phyloP scores from a whole-genome alignment of 2,113 vertebrate genomes.

The Tragulus kanchil region DNA sequence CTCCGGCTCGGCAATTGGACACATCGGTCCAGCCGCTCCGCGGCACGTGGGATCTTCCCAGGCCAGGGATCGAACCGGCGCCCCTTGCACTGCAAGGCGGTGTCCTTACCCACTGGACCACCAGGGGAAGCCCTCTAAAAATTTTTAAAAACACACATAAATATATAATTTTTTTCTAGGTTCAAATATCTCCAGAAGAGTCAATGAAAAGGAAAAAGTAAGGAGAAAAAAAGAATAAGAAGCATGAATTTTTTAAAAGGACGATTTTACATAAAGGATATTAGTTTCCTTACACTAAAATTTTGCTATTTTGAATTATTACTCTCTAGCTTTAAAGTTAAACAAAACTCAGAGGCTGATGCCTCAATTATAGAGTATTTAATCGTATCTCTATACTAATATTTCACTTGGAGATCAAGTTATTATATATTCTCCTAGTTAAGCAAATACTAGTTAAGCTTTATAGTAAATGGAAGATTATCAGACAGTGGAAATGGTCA shows the following conservation, averaged over 20 bases:
- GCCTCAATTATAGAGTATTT: not conserved
- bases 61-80: too few relatives aligned
- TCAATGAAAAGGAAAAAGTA: not conserved
- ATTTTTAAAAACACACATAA: not conserved
- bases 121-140: too few relatives aligned
- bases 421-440: not conserved
- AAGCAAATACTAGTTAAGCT: conserved; percentile 39
- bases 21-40: too few relatives aligned
- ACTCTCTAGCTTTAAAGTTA: conserved; percentile 30
- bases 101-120: too few relatives aligned
- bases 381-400: not conserved
- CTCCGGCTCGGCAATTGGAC: too few relatives aligned
- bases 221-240: conserved; percentile 2
- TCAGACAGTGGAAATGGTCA: not conserved
- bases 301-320: conserved; percentile 30
- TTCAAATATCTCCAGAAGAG: conserved; percentile 39
- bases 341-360: not conserved
- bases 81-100: too few relatives aligned
- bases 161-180: conserved; percentile 4
- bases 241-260: conserved; percentile 13
- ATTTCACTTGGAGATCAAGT: conserved; percentile 2
- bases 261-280: conserved; percentile 1
- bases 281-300: not conserved
- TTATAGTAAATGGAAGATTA: not conserved
- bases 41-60: too few relatives aligned